A percentile compares a stretch with the other conserved stretches of the same genome.
These are phyloP conservation scores for Oreocharis arfaki DNA, from an alignment of 2,113 vertebrate species.

Conservation along the genomic window DNA sequence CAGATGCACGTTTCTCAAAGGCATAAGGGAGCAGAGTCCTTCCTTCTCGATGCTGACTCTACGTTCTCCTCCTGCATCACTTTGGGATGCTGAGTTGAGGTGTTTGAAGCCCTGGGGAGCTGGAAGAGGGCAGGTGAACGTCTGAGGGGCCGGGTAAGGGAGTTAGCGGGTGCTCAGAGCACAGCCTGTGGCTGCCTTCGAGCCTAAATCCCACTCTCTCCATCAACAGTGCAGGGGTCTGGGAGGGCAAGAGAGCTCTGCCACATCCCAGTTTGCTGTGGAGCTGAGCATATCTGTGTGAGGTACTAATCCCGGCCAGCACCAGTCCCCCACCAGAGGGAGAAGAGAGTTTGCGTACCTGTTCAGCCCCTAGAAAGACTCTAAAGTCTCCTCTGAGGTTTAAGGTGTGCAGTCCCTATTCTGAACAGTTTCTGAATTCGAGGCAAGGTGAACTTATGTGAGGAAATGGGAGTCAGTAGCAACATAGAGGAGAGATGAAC, in stretches of 20 bases:
- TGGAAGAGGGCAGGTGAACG: neutral
- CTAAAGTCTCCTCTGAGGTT: neutral
- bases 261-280: neutral
- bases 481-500: neutral
- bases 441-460: neutral
- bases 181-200: rapidly evolving
- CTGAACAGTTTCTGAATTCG: neutral
- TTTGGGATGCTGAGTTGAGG: neutral
- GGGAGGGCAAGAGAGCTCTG: neutral
- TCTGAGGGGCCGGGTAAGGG: neutral
- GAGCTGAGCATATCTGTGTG: neutral
- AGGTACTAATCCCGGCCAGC: neutral
- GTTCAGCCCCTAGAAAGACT: neutral
- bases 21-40: neutral
- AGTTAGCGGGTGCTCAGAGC: rapidly evolving
- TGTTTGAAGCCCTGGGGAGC: neutral
- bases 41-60: neutral
- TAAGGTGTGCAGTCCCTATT: neutral
- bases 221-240: neutral
- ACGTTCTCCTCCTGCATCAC: neutral
- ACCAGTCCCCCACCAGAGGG: neutral
- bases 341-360: neutral
- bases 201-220: neutral
- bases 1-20: neutral
- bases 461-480: neutral